Evolutionary conservation across 2,888 invertebrate genomes (phyloP).

Genomic region (Mechanitis messenoides): DNA sequence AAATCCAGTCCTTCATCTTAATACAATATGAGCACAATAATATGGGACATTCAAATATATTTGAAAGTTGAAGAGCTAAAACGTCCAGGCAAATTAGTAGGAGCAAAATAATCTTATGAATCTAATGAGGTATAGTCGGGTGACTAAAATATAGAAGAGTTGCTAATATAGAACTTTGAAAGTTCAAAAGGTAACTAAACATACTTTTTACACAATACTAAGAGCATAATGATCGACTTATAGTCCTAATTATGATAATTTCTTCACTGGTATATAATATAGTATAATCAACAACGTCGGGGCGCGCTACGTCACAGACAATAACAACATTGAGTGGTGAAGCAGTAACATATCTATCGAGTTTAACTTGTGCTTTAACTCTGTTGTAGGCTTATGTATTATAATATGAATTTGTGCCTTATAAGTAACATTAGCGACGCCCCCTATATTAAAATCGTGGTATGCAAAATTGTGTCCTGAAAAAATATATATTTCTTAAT

Average conservation of each 20-base stretch:
- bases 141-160: conserved; percentile 49
- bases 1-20: background rate
- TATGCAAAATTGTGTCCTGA: conserved; percentile 51
- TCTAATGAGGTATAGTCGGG: conserved; percentile 69
- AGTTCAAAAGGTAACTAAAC: conserved; percentile 74
- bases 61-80: background rate
- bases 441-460: conserved; percentile 36
- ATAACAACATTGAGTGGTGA: conserved; percentile 18
- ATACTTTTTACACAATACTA: conserved; percentile 57
- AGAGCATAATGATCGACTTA: conserved; percentile 65
- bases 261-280: conserved; percentile 63
- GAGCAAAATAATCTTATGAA: conserved; percentile 42
- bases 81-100: conserved; percentile 10
- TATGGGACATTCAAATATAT: background rate
- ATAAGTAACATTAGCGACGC: conserved; percentile 23
- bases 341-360: conserved; percentile 14
- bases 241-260: conserved; percentile 60
- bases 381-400: conserved; percentile 33
- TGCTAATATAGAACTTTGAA: conserved; percentile 67
- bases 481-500: conserved; percentile 64
- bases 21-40: background rate
- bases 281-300: conserved; percentile 54
- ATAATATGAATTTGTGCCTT: conserved; percentile 12
- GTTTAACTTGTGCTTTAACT: conserved; percentile 19
- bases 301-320: conserved; percentile 23